A percentile compares a stretch with the other conserved stretches of the same genome.
Evolutionary conservation across 2,888 invertebrate genomes (phyloP).

Genomic region (Antheraea yamamai): DNA sequence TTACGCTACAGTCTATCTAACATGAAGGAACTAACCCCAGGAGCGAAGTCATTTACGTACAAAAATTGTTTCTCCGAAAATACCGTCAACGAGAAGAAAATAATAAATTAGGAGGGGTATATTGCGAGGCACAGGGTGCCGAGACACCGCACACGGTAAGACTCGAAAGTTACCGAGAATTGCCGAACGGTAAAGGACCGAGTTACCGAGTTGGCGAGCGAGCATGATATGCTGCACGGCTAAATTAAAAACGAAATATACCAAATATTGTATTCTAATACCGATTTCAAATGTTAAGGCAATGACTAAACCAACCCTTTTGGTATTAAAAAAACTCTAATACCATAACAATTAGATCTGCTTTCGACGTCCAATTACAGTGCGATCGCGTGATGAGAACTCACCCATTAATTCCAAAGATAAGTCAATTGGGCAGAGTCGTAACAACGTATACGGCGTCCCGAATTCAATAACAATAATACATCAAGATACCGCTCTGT

Average conservation of each 20-base stretch:
- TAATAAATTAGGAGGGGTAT: no score
- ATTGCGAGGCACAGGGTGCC: no score
- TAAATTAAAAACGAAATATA: neutral
- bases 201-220: no score
- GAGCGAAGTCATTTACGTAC: no score
- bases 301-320: constrained; percentile 21
- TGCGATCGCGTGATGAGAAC: constrained; percentile 68
- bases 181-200: no score
- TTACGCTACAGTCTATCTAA: no score
- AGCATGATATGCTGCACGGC: no score
- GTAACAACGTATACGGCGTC: constrained; percentile 50
- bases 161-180: no score
- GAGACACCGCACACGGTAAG: no score
- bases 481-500: constrained; percentile 72
- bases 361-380: constrained; percentile 64
- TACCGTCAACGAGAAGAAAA: no score
- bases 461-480: constrained; percentile 76
- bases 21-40: no score
- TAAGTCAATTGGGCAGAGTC: constrained; percentile 75
- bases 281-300: neutral
- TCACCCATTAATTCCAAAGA: constrained; percentile 74
- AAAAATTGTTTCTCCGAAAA: no score
- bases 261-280: neutral
- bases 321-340: constrained; percentile 20
- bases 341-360: constrained; percentile 49